These are phyloP conservation scores for Rhincodon typus DNA, from an alignment of 2,797 vertebrate species.

Conservation along the genomic window DNA sequence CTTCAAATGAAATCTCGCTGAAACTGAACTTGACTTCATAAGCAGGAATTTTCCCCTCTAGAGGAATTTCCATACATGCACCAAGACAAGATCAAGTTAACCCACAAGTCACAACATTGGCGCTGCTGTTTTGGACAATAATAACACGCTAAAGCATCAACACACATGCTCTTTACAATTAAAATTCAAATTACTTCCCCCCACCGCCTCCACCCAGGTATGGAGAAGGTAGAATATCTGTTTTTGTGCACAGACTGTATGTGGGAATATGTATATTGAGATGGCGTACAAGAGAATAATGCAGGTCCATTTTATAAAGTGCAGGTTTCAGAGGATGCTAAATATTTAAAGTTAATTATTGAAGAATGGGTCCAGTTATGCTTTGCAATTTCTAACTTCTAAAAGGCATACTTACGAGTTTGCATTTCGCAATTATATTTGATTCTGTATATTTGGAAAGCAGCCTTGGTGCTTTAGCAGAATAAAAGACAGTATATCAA, in stretches of 20 bases:
- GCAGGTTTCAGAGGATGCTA: not conserved
- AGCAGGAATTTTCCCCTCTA: not conserved
- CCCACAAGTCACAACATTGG: not conserved
- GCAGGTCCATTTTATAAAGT: not conserved
- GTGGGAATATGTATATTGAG: not conserved
- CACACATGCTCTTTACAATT: not conserved
- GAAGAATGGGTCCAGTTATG: not conserved
- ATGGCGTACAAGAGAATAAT: too few relatives aligned
- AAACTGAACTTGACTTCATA: not conserved
- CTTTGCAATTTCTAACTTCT: not conserved
- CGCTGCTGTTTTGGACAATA: not conserved
- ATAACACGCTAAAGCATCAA: not conserved
- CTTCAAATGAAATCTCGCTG: not conserved
- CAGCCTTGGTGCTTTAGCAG: not conserved
- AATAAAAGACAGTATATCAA: not conserved
- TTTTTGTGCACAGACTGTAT: not conserved
- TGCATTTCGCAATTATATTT: not conserved
- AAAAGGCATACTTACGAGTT: not conserved
- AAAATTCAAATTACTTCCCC: not conserved
- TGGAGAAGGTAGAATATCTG: not conserved
- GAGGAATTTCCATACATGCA: not conserved
- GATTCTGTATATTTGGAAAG: not conserved
- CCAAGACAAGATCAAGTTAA: not conserved
- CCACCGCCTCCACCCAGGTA: not conserved
- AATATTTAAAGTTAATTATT: not conserved